A percentile compares a stretch with the other conserved stretches of the same genome.
Conservation (phyloP, 2,113 vertebrate genomes). For the Alexandromys fortis region DNA sequence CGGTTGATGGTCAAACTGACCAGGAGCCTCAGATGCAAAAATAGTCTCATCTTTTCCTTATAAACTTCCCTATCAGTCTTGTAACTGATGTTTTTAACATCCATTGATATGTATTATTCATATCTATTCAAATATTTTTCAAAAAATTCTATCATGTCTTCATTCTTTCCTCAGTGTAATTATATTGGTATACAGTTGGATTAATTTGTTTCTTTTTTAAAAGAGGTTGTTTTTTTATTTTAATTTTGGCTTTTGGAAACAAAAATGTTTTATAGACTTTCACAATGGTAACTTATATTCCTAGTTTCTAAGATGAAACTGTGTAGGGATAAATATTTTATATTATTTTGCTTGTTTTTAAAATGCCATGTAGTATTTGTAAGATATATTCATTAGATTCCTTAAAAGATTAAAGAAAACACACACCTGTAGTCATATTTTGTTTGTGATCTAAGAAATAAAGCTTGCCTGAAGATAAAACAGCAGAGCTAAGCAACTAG, state of each 20-base stretch:
- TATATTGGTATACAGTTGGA: neutral
- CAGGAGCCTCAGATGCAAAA: neutral
- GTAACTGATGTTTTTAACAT: neutral
- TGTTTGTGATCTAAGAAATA: too few relatives aligned
- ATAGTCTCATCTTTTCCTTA: neutral
- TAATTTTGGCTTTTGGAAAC: neutral
- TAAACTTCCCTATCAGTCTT: neutral
- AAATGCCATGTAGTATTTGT: neutral
- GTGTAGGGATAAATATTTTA: neutral
- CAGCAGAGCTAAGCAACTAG: too few relatives aligned
- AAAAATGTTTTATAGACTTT: conserved; percentile 22
- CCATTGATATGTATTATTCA: neutral
- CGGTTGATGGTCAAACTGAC: neutral
- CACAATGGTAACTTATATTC: conserved; percentile 40
- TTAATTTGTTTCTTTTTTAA: neutral
- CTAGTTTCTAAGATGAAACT: conserved; percentile 28
- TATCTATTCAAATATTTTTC: neutral
- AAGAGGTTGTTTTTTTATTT: neutral
- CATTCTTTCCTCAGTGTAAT: neutral
- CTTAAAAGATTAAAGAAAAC: conserved; percentile 8
- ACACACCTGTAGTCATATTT: too few relatives aligned
- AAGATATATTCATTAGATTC: conserved; percentile 7
- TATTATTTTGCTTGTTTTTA: conserved; percentile 14
- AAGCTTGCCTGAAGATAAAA: too few relatives aligned
- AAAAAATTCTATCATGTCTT: neutral